Percentiles rank a stretch among this genome's conserved stretches.
Conservation (phyloP, 2,888 invertebrate species). For the Aproaerema taeniolella region DNA sequence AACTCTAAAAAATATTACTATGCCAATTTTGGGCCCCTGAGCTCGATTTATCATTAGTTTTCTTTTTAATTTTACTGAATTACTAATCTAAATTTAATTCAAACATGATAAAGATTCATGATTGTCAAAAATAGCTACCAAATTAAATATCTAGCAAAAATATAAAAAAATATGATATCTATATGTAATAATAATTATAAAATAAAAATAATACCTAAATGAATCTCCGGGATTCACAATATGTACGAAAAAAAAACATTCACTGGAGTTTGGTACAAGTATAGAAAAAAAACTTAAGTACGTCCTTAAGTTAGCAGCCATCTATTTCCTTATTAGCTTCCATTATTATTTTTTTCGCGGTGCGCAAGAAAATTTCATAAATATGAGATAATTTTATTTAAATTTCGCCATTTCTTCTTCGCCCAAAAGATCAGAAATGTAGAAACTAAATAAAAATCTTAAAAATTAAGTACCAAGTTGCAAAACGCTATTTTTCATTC, state of each 20-base stretch:
- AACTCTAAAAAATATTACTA: too few species aligned
- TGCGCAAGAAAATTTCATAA: too few species aligned
- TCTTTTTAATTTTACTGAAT: neutral
- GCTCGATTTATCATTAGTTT: too few species aligned
- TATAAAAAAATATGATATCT: constrained; percentile 17
- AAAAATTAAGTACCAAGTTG: too few species aligned
- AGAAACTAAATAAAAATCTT: too few species aligned
- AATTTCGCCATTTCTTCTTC: constrained; percentile 1
- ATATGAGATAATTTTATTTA: too few species aligned
- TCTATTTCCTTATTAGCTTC: too few species aligned
- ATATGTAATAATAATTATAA: too few species aligned
- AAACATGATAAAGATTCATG: too few species aligned
- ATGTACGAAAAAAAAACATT: constrained; percentile 15
- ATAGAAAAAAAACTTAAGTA: constrained; percentile 42
- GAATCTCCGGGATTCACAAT: constrained; percentile 24
- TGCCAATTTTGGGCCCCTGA: neutral
- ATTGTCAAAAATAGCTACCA: constrained; percentile 29
- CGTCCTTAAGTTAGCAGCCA: constrained; percentile 61
- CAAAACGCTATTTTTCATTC: too few species aligned
- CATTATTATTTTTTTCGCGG: constrained; percentile 14
- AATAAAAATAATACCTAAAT: constrained; percentile 26
- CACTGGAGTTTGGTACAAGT: constrained; percentile 52
- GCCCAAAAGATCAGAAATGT: constrained; percentile 9
- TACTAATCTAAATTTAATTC: neutral
- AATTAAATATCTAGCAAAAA: constrained; percentile 19